Percentiles rank a stretch among this genome's conserved stretches.
Evolutionary conservation across 1,140 invertebrate genomes (phyloP).

Genomic region (Cheumatopsyche charites): DNA sequence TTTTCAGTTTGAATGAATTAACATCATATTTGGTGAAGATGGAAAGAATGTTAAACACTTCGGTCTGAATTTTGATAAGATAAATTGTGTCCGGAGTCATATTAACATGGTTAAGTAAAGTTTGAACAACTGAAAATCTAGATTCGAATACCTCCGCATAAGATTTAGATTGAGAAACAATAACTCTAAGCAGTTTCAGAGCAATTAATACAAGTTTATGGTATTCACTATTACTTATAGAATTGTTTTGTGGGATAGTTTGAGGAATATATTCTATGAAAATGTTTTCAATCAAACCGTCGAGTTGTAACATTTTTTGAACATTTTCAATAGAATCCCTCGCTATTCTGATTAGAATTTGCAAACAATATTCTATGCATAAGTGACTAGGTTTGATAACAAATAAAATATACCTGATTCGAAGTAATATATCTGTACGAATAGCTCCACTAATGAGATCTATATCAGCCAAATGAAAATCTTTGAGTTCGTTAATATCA

Average conservation of each 20-base stretch:
- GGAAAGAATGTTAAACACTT: constrained; percentile 61
- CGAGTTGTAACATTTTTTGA: constrained; percentile 63
- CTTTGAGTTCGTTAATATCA: constrained; percentile 75
- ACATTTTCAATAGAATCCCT: constrained; percentile 70
- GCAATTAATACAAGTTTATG: constrained; percentile 59
- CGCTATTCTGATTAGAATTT: constrained; percentile 72
- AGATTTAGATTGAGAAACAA: constrained; percentile 57
- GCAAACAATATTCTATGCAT: constrained; percentile 70
- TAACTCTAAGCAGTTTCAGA: constrained; percentile 61
- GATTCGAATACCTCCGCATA: constrained; percentile 53
- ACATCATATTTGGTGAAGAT: constrained; percentile 57
- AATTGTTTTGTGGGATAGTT: constrained; percentile 53
- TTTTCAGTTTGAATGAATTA: constrained; percentile 53
- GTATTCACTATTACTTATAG: constrained; percentile 53
- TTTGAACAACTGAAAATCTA: constrained; percentile 60
- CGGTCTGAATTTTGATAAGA: constrained; percentile 65
- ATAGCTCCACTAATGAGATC: constrained; percentile 76
- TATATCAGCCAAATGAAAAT: constrained; percentile 71
- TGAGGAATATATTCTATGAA: constrained; percentile 66
- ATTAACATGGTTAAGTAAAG: constrained; percentile 59
- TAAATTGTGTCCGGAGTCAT: constrained; percentile 58
- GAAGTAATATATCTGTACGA: constrained; percentile 76
- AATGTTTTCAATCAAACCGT: constrained; percentile 65
- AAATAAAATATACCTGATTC: constrained; percentile 74
- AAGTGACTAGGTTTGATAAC: constrained; percentile 68